These are phyloP conservation scores for Drosophila orosa DNA, from an alignment of 1,140 invertebrate species.

Conservation along the genomic window DNA sequence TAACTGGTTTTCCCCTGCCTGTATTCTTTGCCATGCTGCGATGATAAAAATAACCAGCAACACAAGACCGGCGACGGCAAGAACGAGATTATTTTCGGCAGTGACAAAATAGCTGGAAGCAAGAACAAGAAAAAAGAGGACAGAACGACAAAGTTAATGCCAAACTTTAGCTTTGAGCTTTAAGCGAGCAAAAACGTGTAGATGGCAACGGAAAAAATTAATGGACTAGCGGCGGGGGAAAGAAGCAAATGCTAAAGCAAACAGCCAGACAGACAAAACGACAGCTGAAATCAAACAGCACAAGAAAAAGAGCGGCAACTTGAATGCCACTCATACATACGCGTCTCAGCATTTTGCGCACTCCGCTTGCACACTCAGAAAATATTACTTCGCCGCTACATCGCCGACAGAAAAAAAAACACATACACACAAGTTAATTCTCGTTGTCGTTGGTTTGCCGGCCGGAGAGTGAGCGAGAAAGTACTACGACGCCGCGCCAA, in stretches of 20 bases:
- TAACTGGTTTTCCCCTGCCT: conserved; percentile 47
- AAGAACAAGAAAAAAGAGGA: conserved; percentile 51
- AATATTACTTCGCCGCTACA: conserved; percentile 40
- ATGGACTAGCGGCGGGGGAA: conserved; percentile 29
- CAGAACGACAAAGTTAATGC: conserved; percentile 39
- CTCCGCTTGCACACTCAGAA: conserved; percentile 61
- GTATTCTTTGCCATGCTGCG: background rate
- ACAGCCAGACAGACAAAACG: conserved; percentile 47
- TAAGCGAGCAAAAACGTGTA: conserved; percentile 42
- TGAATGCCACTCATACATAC: conserved; percentile 54
- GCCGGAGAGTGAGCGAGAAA: conserved; percentile 76
- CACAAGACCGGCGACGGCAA: conserved; percentile 6
- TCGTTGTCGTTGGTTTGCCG: conserved; percentile 67
- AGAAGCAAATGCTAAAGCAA: conserved; percentile 48
- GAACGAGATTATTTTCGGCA: conserved; percentile 62
- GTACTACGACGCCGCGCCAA: conserved; percentile 76
- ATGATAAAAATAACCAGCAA: conserved; percentile 33
- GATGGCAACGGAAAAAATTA: conserved; percentile 51
- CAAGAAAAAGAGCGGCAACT: conserved; percentile 76
- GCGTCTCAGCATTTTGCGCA: conserved; percentile 64
- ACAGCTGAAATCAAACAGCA: conserved; percentile 65
- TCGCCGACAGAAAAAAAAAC: conserved; percentile 36
- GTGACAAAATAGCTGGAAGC: conserved; percentile 65
- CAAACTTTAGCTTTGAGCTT: conserved; percentile 70
- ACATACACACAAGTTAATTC: conserved; percentile 57